phyloP scores from a whole-genome alignment of 2,113 vertebrate genomes.

The Heloderma charlesbogerti region DNA sequence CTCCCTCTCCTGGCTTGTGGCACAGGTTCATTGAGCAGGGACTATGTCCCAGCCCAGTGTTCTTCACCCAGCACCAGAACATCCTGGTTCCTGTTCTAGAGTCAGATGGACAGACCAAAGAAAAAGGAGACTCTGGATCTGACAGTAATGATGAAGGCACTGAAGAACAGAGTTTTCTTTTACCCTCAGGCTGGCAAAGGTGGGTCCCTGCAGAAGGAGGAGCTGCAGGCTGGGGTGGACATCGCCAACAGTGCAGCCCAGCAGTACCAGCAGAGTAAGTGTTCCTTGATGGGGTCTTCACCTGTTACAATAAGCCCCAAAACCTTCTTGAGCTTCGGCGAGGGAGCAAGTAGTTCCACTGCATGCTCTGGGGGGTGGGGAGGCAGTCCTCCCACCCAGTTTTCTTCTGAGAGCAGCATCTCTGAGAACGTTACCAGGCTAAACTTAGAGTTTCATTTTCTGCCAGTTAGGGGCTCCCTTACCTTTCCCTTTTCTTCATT shows the following conservation, averaged over 20 bases:
- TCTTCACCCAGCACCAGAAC: background rate
- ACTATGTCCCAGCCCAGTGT: background rate
- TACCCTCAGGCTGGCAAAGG: slow-evolving; percentile 76
- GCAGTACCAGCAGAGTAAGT: slow-evolving; percentile 87
- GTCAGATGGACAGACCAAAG: background rate
- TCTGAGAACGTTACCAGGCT: no score
- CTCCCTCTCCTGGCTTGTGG: background rate
- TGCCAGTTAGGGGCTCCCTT: background rate
- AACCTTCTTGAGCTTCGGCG: background rate
- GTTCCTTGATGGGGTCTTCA: background rate
- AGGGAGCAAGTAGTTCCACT: background rate
- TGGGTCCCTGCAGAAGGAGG: slow-evolving; percentile 89
- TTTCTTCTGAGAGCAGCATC: background rate
- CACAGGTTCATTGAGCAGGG: background rate
- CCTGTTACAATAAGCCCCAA: background rate
- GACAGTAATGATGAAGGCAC: no score
- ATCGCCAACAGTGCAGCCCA: slow-evolving; percentile 85
- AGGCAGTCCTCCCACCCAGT: background rate
- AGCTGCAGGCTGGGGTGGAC: slow-evolving; percentile 90
- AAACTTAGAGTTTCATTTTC: background rate
- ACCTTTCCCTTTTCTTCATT: background rate
- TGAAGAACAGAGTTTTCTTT: background rate
- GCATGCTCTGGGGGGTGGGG: background rate
- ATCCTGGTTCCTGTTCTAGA: background rate
- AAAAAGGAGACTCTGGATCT: background rate